phyloP scores from a whole-genome alignment of 2,888 invertebrate genomes.

The Cryptocephalus moraei region DNA sequence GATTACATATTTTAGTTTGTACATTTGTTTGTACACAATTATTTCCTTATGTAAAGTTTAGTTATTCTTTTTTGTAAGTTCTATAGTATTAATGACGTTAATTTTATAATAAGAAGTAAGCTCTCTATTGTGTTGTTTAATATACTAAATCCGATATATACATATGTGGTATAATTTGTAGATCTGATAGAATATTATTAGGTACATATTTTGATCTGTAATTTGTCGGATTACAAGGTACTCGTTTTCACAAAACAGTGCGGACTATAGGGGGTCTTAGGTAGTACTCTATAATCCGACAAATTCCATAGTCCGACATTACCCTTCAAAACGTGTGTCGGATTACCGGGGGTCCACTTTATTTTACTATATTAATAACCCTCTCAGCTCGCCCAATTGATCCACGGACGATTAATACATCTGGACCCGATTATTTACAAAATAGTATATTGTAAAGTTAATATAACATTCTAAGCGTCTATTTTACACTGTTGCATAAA shows the following conservation, averaged over 20 bases:
- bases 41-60: background rate
- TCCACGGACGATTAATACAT: no score
- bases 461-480: no score
- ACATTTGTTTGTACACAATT: constrained; percentile 1
- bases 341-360: no score
- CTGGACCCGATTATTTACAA: no score
- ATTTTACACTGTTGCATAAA: no score
- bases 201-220: background rate
- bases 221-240: constrained; percentile 2
- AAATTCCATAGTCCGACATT: background rate
- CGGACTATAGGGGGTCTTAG: background rate
- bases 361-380: no score
- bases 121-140: constrained; percentile 1
- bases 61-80: no score
- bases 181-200: no score
- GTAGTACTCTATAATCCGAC: constrained; percentile 1
- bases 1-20: background rate
- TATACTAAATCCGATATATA: no score
- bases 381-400: no score
- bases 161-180: no score
- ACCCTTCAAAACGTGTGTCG: background rate
- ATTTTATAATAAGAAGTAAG: background rate
- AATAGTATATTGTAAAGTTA: no score
- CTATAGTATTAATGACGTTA: background rate
- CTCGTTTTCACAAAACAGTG: background rate